Base-by-base conservation (phyloP, 2,113 vertebrate genomes). In the Notiomystis cincta region DNA sequence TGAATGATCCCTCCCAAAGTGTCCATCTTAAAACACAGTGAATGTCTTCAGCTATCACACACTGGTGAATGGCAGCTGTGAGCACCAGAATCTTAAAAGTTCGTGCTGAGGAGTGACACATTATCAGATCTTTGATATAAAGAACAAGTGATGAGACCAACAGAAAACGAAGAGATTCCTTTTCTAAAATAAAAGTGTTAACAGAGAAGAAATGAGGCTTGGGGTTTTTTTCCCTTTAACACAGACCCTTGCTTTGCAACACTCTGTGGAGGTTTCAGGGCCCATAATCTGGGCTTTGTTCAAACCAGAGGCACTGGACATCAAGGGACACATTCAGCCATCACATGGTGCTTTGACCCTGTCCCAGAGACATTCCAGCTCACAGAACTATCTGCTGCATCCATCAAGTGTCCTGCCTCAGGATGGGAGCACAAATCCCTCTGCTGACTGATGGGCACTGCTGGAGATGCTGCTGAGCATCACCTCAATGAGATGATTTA, bases 391-490 rank as follows among this genome's bases (percentile, higher is more conserved):
- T 65, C 78, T 47, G 78, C 85, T 73, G 64, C 35, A 31, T 44
- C 85, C 81, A 65, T 57, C 62, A 48, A 51, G 50, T 65, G 54
- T 31, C 92, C 82, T 82, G 85, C 78, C 70, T 42, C 40, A 62
- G 66, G 82, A 69, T 62, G 33, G 60, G 58, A 67, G 38, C 19
- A 84, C 69, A 89, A 76, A 69, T 62, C 44, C 27, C 88, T 86
- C 85, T n/a, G 51, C 87, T 95, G 93, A 85, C 75, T 95, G 90
- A 91, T 16, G 37, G 78, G 51, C 90, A 66, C 82, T 60, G 48
- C 92, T 93, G 92, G 71, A 70, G 79, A 82, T 42, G 87, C 95
- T 95, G 82, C 82, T 70, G 42, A 81, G 82, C 80, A 89, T 58
- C 76, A 87, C 82, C 85, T 90, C 90, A 40, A 82, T 24, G 7